Evolutionary conservation across 23 tunicate genomes (phyloP).

Genomic region (Halocynthia roretzi): DNA sequence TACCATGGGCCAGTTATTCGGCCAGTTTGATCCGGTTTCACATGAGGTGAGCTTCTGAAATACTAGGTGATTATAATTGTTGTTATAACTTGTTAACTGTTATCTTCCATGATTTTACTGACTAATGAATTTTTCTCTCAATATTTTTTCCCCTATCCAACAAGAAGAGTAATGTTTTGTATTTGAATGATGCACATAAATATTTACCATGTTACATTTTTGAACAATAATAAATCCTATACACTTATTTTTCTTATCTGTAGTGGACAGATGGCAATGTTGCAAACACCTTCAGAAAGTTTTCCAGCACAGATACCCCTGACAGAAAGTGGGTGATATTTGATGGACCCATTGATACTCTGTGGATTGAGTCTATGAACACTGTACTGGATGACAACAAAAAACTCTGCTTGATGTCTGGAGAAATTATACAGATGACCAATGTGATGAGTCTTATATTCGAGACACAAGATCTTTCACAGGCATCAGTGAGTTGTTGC

Average conservation of each 20-base stretch:
- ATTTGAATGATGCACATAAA: no score
- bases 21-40: slow-evolving; percentile 97
- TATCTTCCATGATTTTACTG: neutral
- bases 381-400: slow-evolving; percentile 97
- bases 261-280: slow-evolving; percentile 99
- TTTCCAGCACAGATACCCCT: slow-evolving; percentile 86
- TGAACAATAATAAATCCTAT: neutral
- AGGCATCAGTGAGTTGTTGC: slow-evolving; percentile 68
- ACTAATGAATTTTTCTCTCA: neutral
- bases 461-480: slow-evolving; percentile 94
- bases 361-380: slow-evolving; percentile 99
- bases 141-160: neutral
- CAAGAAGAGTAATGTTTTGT: no score
- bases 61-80: no score
- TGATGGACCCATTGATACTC: slow-evolving; percentile 99
- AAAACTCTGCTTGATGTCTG: slow-evolving; percentile 95
- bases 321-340: slow-evolving; percentile 98
- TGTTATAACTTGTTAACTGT: neutral
- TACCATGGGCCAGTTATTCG: slow-evolving; percentile 98
- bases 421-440: slow-evolving; percentile 97
- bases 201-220: no score
- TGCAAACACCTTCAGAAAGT: slow-evolving; percentile 94
- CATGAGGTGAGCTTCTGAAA: slow-evolving; percentile 59
- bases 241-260: neutral
- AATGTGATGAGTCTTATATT: slow-evolving; percentile 91